Conservation (phyloP, 2,888 invertebrate genomes). For the Beris chalybata region DNA sequence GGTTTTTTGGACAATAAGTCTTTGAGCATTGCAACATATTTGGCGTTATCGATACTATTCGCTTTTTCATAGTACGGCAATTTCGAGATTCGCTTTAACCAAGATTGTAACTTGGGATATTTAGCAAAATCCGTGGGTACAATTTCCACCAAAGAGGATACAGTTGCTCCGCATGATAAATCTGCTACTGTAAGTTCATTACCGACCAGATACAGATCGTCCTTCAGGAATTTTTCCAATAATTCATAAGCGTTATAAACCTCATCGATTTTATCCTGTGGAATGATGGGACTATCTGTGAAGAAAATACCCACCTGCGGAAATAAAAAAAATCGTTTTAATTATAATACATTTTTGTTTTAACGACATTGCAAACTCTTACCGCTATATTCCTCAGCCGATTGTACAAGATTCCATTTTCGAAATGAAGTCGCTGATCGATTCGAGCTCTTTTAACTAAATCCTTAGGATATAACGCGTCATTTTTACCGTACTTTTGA, state of each 20-base stretch:
- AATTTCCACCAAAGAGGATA: conserved; percentile 42
- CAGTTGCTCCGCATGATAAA: conserved; percentile 48
- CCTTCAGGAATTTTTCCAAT: conserved; percentile 51
- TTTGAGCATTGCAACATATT: conserved; percentile 12
- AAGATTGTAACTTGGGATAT: conserved; percentile 35
- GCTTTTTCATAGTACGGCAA: conserved; percentile 37
- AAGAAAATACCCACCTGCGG: conserved; percentile 14
- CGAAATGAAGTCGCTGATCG: conserved; percentile 53
- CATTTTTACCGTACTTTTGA: conserved; percentile 49
- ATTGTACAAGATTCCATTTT: conserved; percentile 49
- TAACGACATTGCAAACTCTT: neutral
- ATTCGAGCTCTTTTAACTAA: conserved; percentile 49
- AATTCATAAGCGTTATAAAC: conserved; percentile 49
- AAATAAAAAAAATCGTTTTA: neutral
- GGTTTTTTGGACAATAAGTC: conserved; percentile 3
- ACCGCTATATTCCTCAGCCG: conserved; percentile 45
- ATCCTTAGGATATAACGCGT: conserved; percentile 50
- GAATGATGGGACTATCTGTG: conserved; percentile 3
- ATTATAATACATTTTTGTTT: neutral
- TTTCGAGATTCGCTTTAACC: conserved; percentile 40
- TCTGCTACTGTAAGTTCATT: conserved; percentile 56
- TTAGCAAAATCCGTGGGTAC: conserved; percentile 42
- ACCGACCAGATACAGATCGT: conserved; percentile 47
- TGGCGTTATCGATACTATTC: conserved; percentile 39
- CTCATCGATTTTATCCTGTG: conserved; percentile 45